Evolutionary conservation across 1,140 invertebrate genomes (phyloP).

Genomic region (Drosophila nikananu): DNA sequence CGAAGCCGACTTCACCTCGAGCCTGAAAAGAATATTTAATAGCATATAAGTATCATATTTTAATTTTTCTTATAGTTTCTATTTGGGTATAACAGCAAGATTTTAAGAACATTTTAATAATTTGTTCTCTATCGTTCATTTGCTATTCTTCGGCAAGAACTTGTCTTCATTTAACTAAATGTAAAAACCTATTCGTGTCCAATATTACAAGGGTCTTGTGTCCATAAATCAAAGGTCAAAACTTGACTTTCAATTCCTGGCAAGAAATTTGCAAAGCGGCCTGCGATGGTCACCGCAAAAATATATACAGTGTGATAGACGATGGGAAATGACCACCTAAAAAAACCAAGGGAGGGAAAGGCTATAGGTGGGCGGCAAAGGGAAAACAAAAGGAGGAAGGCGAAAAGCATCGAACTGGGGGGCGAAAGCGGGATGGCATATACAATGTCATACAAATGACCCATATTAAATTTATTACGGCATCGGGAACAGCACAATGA

Average conservation of each 20-base stretch:
- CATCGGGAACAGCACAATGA: slow-evolving; percentile 74
- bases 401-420: slow-evolving; percentile 1
- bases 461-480: slow-evolving; percentile 83
- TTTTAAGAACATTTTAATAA: too few relatives aligned
- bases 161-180: neutral
- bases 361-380: slow-evolving; percentile 16
- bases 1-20: too few relatives aligned
- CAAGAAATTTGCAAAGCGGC: slow-evolving; percentile 32
- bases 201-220: too few relatives aligned
- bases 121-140: too few relatives aligned
- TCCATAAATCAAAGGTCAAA: neutral
- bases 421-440: slow-evolving; percentile 27
- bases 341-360: slow-evolving; percentile 37
- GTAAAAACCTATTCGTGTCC: neutral
- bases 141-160: neutral
- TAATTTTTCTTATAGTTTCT: too few relatives aligned
- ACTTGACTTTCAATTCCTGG: neutral
- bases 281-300: slow-evolving; percentile 54
- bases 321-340: slow-evolving; percentile 57
- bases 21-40: too few relatives aligned
- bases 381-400: slow-evolving; percentile 7
- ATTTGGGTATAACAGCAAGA: too few relatives aligned
- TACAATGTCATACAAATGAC: slow-evolving; percentile 82
- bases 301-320: slow-evolving; percentile 64
- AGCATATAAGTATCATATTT: too few relatives aligned